phyloP scores from a whole-genome alignment of 2,113 vertebrate species.

The Vireo altiloquus region DNA sequence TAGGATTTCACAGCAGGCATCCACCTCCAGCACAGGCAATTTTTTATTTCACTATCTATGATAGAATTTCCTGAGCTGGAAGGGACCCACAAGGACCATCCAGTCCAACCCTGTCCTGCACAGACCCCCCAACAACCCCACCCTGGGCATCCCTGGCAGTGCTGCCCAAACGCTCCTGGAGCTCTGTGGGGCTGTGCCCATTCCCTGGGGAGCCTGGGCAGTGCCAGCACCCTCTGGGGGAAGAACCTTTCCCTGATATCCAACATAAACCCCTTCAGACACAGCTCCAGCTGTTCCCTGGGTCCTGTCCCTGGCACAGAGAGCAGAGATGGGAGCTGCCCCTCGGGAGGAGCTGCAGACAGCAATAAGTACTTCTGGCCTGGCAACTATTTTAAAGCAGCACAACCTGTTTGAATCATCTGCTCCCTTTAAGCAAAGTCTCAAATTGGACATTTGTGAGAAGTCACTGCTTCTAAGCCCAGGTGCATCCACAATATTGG shows the following conservation, averaged over 20 bases:
- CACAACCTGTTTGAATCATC: background rate
- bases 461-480: background rate
- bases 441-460: background rate
- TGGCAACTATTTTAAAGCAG: background rate
- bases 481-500: background rate
- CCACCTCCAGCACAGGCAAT: background rate
- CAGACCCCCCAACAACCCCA: background rate
- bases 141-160: accelerated
- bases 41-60: background rate
- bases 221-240: background rate
- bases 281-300: background rate
- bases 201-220: background rate
- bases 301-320: background rate
- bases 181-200: background rate
- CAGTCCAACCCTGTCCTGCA: background rate
- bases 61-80: background rate
- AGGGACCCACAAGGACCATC: background rate
- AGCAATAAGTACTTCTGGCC: background rate
- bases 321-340: accelerated
- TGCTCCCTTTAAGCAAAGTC: background rate
- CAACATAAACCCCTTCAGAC: accelerated
- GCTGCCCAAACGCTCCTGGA: accelerated
- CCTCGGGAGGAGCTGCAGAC: background rate
- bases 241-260: background rate
- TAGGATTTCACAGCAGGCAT: background rate